Percentiles rank a stretch among this genome's conserved stretches.
Conservation (phyloP, 2,113 vertebrate genomes). For the Tyrannus savana region DNA sequence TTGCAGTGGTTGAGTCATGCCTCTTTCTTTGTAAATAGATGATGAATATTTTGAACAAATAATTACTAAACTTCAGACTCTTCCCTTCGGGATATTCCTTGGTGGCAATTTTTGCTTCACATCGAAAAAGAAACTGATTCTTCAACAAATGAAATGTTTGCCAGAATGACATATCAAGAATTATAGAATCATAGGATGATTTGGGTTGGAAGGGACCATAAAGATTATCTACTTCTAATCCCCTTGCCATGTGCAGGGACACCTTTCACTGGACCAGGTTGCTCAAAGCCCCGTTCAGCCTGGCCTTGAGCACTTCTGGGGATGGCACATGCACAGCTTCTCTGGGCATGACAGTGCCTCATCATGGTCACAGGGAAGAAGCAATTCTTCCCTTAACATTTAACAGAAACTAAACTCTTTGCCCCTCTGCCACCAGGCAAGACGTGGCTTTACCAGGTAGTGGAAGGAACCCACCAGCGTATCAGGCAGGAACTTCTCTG, state of each 20-base stretch:
- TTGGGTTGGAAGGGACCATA: background rate
- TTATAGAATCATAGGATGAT: background rate
- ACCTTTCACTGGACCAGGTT: background rate
- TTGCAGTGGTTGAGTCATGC: background rate
- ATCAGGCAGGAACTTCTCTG: background rate
- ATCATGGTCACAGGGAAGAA: background rate
- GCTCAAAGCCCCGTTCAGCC: background rate
- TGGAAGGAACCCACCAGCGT: fast-evolving
- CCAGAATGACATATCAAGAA: background rate
- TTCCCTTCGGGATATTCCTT: background rate
- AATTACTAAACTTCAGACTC: background rate
- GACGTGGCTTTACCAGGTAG: fast-evolving
- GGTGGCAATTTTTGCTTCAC: background rate
- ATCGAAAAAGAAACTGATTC: background rate
- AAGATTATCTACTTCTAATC: background rate
- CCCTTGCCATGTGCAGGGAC: background rate
- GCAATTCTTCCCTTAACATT: too few relatives aligned
- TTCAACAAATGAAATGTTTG: background rate
- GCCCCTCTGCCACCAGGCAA: background rate
- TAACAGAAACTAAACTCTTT: background rate
- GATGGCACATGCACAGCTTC: background rate
- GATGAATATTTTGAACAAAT: background rate
- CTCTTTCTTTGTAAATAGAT: background rate
- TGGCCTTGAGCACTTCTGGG: background rate
- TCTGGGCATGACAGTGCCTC: background rate